Evolutionary conservation across 2,888 invertebrate species (phyloP), one percentile per base, ranked within the genome.

Genomic region (Falcaria lacertinaria): DNA sequence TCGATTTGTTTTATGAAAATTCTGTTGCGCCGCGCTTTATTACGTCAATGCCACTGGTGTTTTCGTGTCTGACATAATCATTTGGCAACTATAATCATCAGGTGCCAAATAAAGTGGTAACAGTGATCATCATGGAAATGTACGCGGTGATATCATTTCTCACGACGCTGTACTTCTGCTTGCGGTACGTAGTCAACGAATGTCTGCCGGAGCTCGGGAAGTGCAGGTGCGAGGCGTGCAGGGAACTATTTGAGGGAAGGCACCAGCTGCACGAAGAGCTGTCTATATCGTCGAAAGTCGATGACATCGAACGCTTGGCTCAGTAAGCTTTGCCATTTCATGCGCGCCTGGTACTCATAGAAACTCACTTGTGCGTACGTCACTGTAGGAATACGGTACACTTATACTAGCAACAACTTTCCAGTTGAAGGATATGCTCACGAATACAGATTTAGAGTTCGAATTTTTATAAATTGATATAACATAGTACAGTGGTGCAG

Each of bases 211-310:
- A n/a, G n/a, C n/a, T n/a, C n/a, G n/a, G n/a, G n/a, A n/a, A n/a
- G 68, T 89, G 88, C 55, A 60, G 65, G 45, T 89, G 88, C 49
- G 86, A 87, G 42, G 85, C 87, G 61, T 89, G 89, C 60, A 71
- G 62, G 55, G 64, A 69, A 54, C 65, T 79, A 38, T n/a, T n/a
- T n/a, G n/a, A n/a, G 79, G 68, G 50, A 62, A 66, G 17, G 47
- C 22, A 44, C 46, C 35, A 55, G 50, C n/a, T n/a, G n/a, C n/a
- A 35, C 63, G 52, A 43, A 51, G 58, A 28, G 53, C 59, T 57
- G 41, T 82, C 81, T 0, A 79, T 86, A 34, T 86, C 84, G 11
- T 81, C 80, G 13, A 69, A 72, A 4, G 63, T 86, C 43, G 80
- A 83, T 45, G 48, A 69, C 15, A 50, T 63, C 28, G 69, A 70